Base-by-base conservation (phyloP, 2,797 vertebrate species). In the Lacerta agilis region DNA sequence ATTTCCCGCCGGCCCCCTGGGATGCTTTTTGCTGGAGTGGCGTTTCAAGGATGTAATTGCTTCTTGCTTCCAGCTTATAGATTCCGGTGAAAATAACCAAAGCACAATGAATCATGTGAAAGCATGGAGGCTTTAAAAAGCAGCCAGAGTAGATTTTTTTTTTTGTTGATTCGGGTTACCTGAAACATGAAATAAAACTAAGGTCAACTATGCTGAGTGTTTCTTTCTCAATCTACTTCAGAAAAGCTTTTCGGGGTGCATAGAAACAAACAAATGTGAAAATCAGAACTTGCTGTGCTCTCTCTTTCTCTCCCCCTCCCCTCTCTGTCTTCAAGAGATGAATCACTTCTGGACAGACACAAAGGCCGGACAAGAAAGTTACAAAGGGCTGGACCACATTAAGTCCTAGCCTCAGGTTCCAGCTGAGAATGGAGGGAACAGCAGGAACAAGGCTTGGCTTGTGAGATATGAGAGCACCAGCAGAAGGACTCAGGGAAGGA, bases 21-120 rank as follows among this genome's bases (percentile, higher is more conserved):
- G 49, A 55, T 55, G 5, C 67, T 85, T 61, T 61, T 79, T 61
- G n/a, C 38, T 64, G 23, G 77, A 80, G 33, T 69, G 27, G 45
- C 45, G 79, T 36, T 85, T 84, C 76, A 80, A 72, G 25, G 87
- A 85, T 36, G 66, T 43, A 84, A 79, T 85, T 85, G 82, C 66
- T 72, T 79, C 45, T 79, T 84, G 82, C 82, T 88, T 79, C 55
- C 64, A 78, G 72, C 23, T 49, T 78, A 58, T 15, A 55, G 8
- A 77, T 72, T 79, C 67, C 72, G 18, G 76, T 79, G 76, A 79
- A 79, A 84, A 84, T 72, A 79, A 84, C 71, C 29, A 55, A 79
- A 72, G 82, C 29, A 80, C 29, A 64, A 88, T 79, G 49, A 84
- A 72, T 73, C 67, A 79, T 79, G 79, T 64, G 67, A 88, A 78